Evolutionary conservation across 2,797 vertebrate genomes (phyloP), one percentile per base, ranked within the genome.

Genomic region (Micrastur ruficollis): DNA sequence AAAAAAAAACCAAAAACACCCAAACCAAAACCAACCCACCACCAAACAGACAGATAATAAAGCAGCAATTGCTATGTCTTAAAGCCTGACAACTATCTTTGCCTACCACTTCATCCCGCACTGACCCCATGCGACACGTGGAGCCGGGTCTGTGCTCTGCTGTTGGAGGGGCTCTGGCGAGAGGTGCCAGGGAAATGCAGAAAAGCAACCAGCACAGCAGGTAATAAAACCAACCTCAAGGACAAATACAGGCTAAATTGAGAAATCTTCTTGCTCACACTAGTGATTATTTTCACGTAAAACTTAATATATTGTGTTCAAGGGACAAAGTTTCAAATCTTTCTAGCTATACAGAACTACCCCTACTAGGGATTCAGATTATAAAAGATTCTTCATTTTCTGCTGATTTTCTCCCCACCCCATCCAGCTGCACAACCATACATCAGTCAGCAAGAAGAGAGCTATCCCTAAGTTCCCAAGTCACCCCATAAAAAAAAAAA

Each of bases 91-190:
- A 84, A 6, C 18, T 53, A 32, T 2, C 19, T 76, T 16, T 26
- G 4, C 19, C 36, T 19, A 8, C 10, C 14, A 4, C 11, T 67
- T 76, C 46, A n/a, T 27, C 36, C 47, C 85, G n/a, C 36, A 6
- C 26, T 18, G 8, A 42, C 21, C 14, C 27, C 70, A 3, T 0
- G 13, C 6, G 2, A 19, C 2, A 6, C 1, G 1, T 3, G 17
- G 36, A 9, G 27, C 8, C 16, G 44, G 29, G 23, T 21, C 55
- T 7, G 5, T 20, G 34, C 32, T 53, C n/a, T 10, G n/a, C 46
- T 66, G n/a, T 40, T 38, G 9, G 36, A 68, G 25, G 14, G 29
- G 44, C 23, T 66, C 38, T 3, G 10, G 7, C 1, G 0, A 72
- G 42, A 49, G 11, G 6, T 3, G 5, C 12, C 34, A 46, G 40